These are phyloP conservation scores for Dicerorhinus sumatrensis DNA, from an alignment of 2,113 vertebrate genomes.

Conservation along the genomic window DNA sequence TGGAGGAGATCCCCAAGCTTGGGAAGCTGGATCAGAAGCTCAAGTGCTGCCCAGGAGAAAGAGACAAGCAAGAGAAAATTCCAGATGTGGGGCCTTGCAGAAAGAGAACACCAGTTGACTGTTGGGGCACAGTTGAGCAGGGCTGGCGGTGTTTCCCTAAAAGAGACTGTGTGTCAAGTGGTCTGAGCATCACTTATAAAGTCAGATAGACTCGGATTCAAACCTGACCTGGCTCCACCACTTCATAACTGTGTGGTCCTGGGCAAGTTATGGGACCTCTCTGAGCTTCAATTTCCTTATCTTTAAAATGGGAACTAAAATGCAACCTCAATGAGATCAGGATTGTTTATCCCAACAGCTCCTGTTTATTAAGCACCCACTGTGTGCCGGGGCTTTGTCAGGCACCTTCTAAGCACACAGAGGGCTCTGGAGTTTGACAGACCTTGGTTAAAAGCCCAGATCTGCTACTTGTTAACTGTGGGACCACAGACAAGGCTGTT, in stretches of 20 bases:
- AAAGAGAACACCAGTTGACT: neutral
- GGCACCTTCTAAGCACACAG: neutral
- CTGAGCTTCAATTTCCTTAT: neutral
- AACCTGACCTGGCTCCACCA: neutral
- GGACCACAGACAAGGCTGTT: neutral
- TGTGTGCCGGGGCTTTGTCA: neutral
- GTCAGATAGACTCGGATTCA: neutral
- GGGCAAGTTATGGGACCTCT: neutral
- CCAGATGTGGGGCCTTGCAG: neutral
- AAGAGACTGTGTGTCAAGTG: too few relatives aligned
- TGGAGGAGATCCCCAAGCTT: neutral
- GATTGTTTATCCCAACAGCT: neutral
- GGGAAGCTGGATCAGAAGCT: neutral
- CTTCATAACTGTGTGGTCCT: neutral
- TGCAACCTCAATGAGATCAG: neutral
- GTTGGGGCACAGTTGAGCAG: neutral
- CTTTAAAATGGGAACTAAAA: constrained; percentile 24
- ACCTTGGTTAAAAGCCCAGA: neutral
- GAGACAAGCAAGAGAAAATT: neutral
- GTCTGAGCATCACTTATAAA: neutral
- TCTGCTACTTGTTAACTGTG: neutral
- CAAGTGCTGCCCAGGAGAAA: neutral
- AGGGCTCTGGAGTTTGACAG: neutral
- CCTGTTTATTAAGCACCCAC: neutral
- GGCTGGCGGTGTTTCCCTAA: neutral